phyloP scores from a whole-genome alignment of 2,113 vertebrate genomes.

The Amblyopsis rosae region DNA sequence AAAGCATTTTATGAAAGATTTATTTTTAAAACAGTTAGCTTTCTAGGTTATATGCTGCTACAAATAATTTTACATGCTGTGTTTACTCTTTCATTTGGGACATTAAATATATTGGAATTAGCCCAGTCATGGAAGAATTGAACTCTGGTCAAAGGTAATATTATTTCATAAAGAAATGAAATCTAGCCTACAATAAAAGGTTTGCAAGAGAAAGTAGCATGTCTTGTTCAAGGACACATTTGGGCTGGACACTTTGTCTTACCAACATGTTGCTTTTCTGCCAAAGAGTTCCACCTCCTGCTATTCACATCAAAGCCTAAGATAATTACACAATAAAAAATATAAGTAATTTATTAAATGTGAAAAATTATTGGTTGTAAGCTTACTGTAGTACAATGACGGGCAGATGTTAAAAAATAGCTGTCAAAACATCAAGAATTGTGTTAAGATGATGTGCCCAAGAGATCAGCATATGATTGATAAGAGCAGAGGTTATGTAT shows the following conservation, averaged over 20 bases:
- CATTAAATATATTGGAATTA: neutral
- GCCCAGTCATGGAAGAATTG: neutral
- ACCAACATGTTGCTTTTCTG: neutral
- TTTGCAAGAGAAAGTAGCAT: neutral
- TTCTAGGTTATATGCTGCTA: no score
- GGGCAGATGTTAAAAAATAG: neutral
- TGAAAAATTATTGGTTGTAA: no score
- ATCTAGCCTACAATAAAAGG: no score
- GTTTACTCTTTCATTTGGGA: neutral
- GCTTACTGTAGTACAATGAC: no score
- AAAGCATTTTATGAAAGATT: constrained; percentile 70
- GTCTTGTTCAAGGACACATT: neutral
- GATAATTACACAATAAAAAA: no score
- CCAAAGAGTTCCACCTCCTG: neutral
- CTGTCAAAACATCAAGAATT: constrained; percentile 3
- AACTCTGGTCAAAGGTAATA: no score
- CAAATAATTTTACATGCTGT: neutral
- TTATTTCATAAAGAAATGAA: no score
- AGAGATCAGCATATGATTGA: neutral
- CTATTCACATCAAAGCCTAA: neutral
- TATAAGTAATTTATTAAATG: no score
- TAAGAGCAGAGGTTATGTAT: constrained; percentile 2
- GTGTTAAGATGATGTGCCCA: constrained; percentile 14
- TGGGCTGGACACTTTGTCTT: neutral
- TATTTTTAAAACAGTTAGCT: neutral